Percentiles rank a stretch among this genome's conserved stretches.
Conservation (phyloP, 2,797 vertebrate species). For the Kryptolebias ocellatus region DNA sequence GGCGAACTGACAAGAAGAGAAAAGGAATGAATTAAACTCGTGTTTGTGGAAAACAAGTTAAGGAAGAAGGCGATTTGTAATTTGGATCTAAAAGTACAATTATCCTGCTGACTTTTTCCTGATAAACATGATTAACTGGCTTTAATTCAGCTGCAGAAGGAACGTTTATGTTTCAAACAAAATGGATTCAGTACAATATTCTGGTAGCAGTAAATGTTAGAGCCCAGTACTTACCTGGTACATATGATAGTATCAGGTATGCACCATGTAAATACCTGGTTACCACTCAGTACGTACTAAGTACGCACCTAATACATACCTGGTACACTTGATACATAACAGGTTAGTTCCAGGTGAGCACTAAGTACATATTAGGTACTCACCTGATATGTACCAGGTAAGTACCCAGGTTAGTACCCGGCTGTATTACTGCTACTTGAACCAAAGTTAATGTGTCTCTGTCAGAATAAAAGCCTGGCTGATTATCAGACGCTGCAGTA, state of each 20-base stretch:
- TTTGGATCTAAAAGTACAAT: conserved; percentile 52
- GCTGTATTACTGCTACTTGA: conserved; percentile 21
- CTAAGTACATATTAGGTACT: too few relatives aligned
- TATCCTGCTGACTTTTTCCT: conserved; percentile 44
- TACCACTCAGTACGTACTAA: too few relatives aligned
- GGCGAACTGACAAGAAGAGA: conserved; percentile 29
- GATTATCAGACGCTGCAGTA: background rate
- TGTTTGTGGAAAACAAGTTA: conserved; percentile 52
- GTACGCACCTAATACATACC: too few relatives aligned
- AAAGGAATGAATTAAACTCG: conserved; percentile 16
- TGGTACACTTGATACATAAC: too few relatives aligned
- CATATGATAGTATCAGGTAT: too few relatives aligned
- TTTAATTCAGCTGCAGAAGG: conserved; percentile 57
- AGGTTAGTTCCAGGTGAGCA: too few relatives aligned
- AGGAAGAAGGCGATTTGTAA: conserved; percentile 59
- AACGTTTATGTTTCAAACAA: conserved; percentile 51
- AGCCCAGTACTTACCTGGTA: too few relatives aligned
- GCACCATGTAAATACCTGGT: too few relatives aligned
- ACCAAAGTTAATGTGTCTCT: conserved; percentile 38
- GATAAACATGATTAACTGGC: conserved; percentile 54
- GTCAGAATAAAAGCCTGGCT: background rate
- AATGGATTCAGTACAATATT: conserved; percentile 25
- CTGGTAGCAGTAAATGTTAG: too few relatives aligned
- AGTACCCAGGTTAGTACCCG: too few relatives aligned
- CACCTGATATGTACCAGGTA: too few relatives aligned